These are phyloP conservation scores for Psylliodes chrysocephalus DNA, from an alignment of 2,888 invertebrate genomes.

Conservation along the genomic window DNA sequence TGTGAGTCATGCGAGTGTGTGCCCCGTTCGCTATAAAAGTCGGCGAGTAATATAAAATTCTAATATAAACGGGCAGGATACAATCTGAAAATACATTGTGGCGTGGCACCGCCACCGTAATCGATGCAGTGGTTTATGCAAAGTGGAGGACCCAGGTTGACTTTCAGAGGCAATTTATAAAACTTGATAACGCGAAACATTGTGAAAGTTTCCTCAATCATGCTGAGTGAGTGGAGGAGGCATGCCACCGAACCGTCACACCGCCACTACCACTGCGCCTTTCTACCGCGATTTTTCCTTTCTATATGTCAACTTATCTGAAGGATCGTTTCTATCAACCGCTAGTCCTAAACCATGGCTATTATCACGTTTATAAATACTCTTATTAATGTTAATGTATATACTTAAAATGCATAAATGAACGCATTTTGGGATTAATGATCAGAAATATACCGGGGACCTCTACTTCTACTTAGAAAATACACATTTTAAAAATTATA, in stretches of 20 bases:
- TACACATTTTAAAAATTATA: too few species aligned
- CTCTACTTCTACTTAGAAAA: too few species aligned
- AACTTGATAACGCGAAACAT: conserved; percentile 62
- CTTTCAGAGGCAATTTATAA: conserved; percentile 62
- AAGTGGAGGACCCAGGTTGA: conserved; percentile 62
- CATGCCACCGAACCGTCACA: conserved; percentile 24
- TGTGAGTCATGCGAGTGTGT: conserved; percentile 59
- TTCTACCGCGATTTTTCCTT: conserved; percentile 6
- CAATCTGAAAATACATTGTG: conserved; percentile 63
- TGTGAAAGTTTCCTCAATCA: conserved; percentile 57
- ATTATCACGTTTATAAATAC: conserved; percentile 13
- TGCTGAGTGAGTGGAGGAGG: conserved; percentile 47
- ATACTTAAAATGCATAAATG: conserved; percentile 4
- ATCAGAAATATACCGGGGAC: too few species aligned
- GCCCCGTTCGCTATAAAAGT: conserved; percentile 61
- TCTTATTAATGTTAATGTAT: conserved; percentile 11
- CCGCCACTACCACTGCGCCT: conserved; percentile 1
- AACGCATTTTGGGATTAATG: background rate
- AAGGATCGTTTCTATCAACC: conserved; percentile 18
- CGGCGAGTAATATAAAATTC: conserved; percentile 63
- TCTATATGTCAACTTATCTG: conserved; percentile 21
- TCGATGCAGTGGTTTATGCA: conserved; percentile 63
- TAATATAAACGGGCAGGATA: conserved; percentile 64
- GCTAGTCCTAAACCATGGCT: conserved; percentile 11
- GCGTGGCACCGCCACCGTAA: conserved; percentile 57